phyloP scores from a whole-genome alignment of 1,140 invertebrate species.

The Aplysia californica region DNA sequence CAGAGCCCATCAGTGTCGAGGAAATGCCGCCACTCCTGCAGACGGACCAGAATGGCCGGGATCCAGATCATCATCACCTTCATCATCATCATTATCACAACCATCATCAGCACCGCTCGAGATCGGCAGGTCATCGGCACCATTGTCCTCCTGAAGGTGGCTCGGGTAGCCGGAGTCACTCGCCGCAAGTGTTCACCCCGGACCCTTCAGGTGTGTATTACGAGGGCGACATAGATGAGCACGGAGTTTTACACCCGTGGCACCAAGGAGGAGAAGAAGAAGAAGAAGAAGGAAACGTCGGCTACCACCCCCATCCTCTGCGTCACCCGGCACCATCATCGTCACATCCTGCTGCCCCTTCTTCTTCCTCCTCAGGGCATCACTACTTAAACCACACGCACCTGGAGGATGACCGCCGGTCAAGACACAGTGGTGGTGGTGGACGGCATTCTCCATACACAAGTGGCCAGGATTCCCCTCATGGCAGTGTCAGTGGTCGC shows the following conservation, averaged over 20 bases:
- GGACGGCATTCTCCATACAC: neutral
- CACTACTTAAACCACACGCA: neutral
- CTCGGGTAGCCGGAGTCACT: neutral
- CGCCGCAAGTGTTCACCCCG: neutral
- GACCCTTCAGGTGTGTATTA: conserved; percentile 6
- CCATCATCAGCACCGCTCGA: too few species aligned
- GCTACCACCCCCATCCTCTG: neutral
- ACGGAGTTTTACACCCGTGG: conserved; percentile 9
- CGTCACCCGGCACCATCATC: too few species aligned
- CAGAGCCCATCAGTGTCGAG: neutral
- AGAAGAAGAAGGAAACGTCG: too few species aligned
- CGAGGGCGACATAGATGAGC: conserved; percentile 1
- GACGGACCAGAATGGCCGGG: neutral
- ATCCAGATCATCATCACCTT: neutral
- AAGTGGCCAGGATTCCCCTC: conserved; percentile 2
- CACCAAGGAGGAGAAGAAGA: too few species aligned
- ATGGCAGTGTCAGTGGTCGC: neutral
- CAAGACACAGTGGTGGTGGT: neutral
- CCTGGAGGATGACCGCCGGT: neutral
- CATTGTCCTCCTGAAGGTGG: too few species aligned
- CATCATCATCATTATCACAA: too few species aligned
- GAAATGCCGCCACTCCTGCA: neutral
- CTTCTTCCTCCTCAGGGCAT: neutral
- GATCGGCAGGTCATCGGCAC: neutral
- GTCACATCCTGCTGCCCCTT: too few species aligned